Evolutionary conservation across 2,797 vertebrate genomes (phyloP).

Genomic region (Glossophaga mutica): DNA sequence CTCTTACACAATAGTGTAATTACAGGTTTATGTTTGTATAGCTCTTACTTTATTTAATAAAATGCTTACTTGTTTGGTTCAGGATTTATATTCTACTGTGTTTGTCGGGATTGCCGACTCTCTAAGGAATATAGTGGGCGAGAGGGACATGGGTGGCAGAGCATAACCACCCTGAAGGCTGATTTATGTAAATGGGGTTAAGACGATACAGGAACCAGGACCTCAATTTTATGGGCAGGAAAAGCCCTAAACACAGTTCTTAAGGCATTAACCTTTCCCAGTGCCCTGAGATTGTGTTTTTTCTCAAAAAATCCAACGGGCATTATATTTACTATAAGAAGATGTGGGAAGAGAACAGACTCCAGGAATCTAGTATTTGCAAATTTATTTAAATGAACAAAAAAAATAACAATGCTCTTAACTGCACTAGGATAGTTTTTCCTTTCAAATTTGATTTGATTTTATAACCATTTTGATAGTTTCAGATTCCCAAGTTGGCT

Average conservation of each 20-base stretch:
- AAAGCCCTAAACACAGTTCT: neutral
- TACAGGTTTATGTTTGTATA: neutral
- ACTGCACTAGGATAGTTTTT: neutral
- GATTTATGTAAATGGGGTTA: neutral
- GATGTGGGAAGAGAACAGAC: neutral
- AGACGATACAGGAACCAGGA: neutral
- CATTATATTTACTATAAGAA: neutral
- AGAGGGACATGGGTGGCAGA: neutral
- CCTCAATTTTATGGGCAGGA: neutral
- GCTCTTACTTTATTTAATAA: neutral
- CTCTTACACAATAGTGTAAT: neutral
- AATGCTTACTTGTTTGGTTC: neutral
- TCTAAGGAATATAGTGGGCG: neutral
- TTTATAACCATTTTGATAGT: neutral
- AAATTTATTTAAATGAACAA: neutral
- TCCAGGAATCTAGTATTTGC: neutral
- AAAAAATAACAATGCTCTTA: neutral
- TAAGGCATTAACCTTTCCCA: neutral
- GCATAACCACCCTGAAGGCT: neutral
- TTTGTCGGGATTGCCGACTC: neutral
- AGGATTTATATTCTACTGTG: neutral
- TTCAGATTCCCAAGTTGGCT: neutral
- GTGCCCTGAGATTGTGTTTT: neutral
- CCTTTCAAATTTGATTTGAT: neutral
- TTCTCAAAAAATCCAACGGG: neutral